Base-by-base conservation (phyloP, 2,888 invertebrate genomes). In the Dorcus parallelipipedus region DNA sequence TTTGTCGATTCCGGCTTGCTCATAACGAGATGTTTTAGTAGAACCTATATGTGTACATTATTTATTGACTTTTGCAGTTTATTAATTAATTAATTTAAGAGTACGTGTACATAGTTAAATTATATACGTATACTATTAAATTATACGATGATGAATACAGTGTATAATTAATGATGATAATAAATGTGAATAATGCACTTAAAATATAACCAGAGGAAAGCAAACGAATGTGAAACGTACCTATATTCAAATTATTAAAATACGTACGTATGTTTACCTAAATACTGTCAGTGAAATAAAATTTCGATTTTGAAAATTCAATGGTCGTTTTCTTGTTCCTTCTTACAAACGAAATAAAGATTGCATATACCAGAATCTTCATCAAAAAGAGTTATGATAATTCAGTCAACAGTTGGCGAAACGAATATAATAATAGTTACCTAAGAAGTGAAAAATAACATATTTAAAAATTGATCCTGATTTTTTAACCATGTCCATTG, bases 51-150 rank as follows among this genome's bases (percentile, higher is more conserved):
- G 56, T 59, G 56, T 59, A 54, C 56, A 56, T 55, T 59, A 59
- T 59, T 59, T 59, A 59, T 59, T 59, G 55, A 55, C 56, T 54
- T 56, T 56, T 49, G 52, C 45, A 52, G 41, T 51, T 47, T 47
- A 40, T 51, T 8, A 52, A 40, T 48, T 52, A 59, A 52, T 49
- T 42, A 54, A 47, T 33, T 33, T 33, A 33, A 33, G 26, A 33
- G 1, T 33, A 33, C 26, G 6, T 33, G 26, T 33, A 33, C 52
- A 51, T 48, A 56, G 55, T 51, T 59, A 59, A 52, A 59, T 59
- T 52, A 48, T 54, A 42, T 49, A 40, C 49, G 55, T 59, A 55
- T 55, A 41, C 56, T 49, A 51, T 52, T 59, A 51, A 59, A 51
- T 55, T 59, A 55, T 55, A 33, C 26, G 6, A 33, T 33, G 26